Evolutionary conservation across 2,113 vertebrate species (phyloP).

Genomic region (Prunella fulvescens): DNA sequence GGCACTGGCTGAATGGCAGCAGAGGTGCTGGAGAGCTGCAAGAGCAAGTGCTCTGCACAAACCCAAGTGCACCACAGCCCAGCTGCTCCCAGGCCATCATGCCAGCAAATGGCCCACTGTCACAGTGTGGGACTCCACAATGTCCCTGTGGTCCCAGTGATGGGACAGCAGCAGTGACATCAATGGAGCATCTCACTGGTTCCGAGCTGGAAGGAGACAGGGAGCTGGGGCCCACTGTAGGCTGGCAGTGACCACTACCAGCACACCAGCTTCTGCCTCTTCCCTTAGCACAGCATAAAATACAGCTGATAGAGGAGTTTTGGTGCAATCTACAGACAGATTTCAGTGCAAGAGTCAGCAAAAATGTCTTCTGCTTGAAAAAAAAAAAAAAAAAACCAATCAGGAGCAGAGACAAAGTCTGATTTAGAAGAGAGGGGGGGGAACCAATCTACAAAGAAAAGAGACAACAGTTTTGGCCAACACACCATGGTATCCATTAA

Average conservation of each 20-base stretch:
- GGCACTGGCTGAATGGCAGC: neutral
- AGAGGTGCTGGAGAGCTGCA: neutral
- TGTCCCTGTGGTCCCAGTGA: neutral
- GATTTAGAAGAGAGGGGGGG: neutral
- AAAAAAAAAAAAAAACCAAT: neutral
- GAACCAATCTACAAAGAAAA: neutral
- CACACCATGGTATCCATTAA: conserved; percentile 18
- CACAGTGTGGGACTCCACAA: neutral
- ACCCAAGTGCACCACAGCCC: neutral
- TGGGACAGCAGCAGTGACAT: neutral
- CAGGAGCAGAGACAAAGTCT: neutral
- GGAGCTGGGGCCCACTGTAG: neutral
- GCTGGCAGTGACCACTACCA: neutral
- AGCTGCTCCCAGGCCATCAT: neutral
- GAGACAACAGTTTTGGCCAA: conserved; percentile 31
- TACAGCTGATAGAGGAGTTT: neutral
- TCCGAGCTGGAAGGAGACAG: neutral
- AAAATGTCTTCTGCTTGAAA: neutral
- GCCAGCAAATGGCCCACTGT: neutral
- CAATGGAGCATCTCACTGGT: fast-evolving
- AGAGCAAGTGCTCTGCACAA: neutral
- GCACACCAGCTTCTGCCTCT: neutral
- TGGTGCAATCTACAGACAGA: neutral
- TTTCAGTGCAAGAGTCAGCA: conserved; percentile 14
- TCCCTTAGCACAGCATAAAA: neutral